These are phyloP conservation scores for Autographa gamma DNA, from an alignment of 2,888 invertebrate genomes.

Conservation along the genomic window DNA sequence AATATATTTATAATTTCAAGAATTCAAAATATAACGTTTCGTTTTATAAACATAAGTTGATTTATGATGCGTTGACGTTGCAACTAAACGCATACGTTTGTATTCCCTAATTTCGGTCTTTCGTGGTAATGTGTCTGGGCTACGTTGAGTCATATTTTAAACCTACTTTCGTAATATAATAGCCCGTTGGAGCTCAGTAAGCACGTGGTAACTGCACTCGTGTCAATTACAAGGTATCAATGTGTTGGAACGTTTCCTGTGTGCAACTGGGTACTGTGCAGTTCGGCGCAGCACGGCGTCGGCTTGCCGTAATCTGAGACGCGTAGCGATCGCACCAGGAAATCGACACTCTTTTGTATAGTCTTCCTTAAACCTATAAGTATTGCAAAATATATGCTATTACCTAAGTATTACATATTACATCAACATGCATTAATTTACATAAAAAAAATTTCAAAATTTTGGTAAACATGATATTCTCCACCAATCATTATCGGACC, in stretches of 20 bases:
- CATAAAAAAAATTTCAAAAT: background rate
- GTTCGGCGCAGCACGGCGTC: slow-evolving; percentile 44
- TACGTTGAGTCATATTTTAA: slow-evolving; percentile 51
- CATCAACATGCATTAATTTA: background rate
- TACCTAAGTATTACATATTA: background rate
- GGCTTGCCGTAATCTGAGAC: slow-evolving; percentile 69
- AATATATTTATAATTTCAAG: background rate
- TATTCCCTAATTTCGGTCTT: slow-evolving; percentile 50
- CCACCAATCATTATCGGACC: slow-evolving; percentile 1
- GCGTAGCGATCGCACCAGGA: slow-evolving; percentile 65
- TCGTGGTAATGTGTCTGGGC: slow-evolving; percentile 38
- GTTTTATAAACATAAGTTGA: slow-evolving; percentile 35
- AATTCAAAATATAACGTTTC: slow-evolving; percentile 22
- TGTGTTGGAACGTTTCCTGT: slow-evolving; percentile 68
- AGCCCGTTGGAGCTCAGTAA: slow-evolving; percentile 52
- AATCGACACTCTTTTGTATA: slow-evolving; percentile 62
- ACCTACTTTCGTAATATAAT: slow-evolving; percentile 54
- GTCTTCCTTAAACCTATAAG: slow-evolving; percentile 57
- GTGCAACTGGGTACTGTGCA: slow-evolving; percentile 55
- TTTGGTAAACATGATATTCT: background rate
- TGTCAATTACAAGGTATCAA: slow-evolving; percentile 67
- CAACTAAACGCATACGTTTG: slow-evolving; percentile 28
- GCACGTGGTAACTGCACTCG: slow-evolving; percentile 63
- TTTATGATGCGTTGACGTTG: slow-evolving; percentile 31
- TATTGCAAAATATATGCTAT: slow-evolving; percentile 16